These are phyloP conservation scores for Gandaritis pyraliata DNA, from an alignment of 2,888 invertebrate species.

Conservation along the genomic window DNA sequence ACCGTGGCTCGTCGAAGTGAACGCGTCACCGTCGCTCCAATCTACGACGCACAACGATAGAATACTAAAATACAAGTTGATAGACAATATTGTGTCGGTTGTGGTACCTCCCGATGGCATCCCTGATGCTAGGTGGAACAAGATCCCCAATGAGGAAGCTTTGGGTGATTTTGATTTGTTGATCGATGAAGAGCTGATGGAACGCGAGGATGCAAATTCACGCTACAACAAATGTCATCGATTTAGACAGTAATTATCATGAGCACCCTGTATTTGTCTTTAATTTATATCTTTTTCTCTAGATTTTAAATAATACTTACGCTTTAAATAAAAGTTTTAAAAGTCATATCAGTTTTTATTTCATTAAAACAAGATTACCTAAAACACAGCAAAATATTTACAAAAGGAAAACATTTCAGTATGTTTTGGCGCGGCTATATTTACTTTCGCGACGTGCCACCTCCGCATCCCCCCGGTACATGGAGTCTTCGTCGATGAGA, in stretches of 20 bases:
- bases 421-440: constrained; percentile 35
- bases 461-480: constrained; percentile 81
- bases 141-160: constrained; percentile 89
- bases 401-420: constrained; percentile 7
- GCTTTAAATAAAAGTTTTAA: constrained; percentile 23
- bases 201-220: constrained; percentile 84
- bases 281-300: constrained; percentile 24
- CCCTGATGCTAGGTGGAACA: constrained; percentile 96
- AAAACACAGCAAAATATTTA: not conserved
- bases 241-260: constrained; percentile 39
- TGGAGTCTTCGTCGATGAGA: constrained; percentile 88
- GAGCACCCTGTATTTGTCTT: constrained; percentile 13
- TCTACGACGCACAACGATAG: constrained; percentile 97
- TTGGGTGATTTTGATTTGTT: constrained; percentile 93
- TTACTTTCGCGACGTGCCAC: constrained; percentile 45
- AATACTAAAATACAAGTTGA: constrained; percentile 96
- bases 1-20: constrained; percentile 97
- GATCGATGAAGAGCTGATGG: constrained; percentile 92
- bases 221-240: constrained; percentile 59
- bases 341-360: constrained; percentile 13
- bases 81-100: constrained; percentile 96
- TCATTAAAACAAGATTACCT: not conserved
- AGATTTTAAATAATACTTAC: constrained; percentile 2
- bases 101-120: constrained; percentile 94
- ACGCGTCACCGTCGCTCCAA: constrained; percentile 97